These are phyloP conservation scores for Babylonia areolata DNA, from an alignment of 1,140 invertebrate genomes.

Conservation along the genomic window DNA sequence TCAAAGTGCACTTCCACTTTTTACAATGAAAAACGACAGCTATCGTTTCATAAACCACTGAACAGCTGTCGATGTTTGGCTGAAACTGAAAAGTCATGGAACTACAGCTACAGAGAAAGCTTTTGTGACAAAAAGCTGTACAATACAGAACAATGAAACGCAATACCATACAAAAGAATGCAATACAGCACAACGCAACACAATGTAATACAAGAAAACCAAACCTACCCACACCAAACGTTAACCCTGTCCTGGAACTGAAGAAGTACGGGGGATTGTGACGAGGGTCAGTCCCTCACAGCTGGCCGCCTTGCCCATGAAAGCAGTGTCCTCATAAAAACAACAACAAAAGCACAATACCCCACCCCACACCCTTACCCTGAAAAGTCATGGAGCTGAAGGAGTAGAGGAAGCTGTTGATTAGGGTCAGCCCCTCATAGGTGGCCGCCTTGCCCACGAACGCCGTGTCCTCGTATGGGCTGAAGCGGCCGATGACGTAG, in stretches of 20 bases:
- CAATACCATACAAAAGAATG: no score
- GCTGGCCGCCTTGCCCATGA: constrained; percentile 42
- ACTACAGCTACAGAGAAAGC: constrained; percentile 45
- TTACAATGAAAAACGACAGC: no score
- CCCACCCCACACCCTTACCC: constrained; percentile 44
- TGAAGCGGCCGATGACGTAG: constrained; percentile 93
- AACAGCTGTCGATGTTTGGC: no score
- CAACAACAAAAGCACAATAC: no score
- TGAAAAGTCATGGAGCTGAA: constrained; percentile 49
- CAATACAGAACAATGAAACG: no score
- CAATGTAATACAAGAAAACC: neutral
- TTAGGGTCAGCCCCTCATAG: constrained; percentile 43
- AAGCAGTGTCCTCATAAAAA: constrained; percentile 89
- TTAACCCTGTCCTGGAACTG: constrained; percentile 42
- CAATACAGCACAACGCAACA: no score
- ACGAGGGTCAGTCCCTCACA: constrained; percentile 42
- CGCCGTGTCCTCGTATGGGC: constrained; percentile 91
- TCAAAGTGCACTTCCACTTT: no score
- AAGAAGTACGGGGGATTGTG: constrained; percentile 45
- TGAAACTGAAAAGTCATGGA: constrained; percentile 32
- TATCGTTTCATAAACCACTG: no score
- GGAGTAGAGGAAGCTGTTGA: constrained; percentile 48
- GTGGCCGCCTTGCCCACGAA: constrained; percentile 45
- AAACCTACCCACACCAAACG: constrained; percentile 46
- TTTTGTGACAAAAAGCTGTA: no score